Base-by-base conservation (phyloP, 2,888 invertebrate species). In the Polietes domitor region DNA sequence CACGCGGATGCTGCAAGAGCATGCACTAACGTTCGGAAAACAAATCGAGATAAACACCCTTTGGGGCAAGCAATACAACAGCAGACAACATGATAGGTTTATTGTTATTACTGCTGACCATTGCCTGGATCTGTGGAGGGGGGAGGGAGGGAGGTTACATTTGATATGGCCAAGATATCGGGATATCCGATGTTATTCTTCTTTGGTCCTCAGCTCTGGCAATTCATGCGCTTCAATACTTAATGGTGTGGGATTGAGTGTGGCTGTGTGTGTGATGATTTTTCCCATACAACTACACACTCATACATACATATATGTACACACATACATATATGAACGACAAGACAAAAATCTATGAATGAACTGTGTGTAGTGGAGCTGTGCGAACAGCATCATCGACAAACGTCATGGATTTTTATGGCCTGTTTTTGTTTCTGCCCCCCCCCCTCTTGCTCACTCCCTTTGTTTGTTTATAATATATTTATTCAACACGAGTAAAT, bases 401-500 rank as follows among this genome's bases (percentile, higher is more conserved):
- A n/a, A 68, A 68, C 68, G 68, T 68, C 68, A 68, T 43, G 19
- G 68, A 68, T 68, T 68, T 68, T 41, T 68, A 65, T 68, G 43
- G 43, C 68, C 24, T 24, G 15, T 15, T 41, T 43, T 41, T 28
- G 58, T 58, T 24, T 2, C 28, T 68, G 12, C 19, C 24, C 7
- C n/a, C n/a, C n/a, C n/a, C 17, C 19, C 32, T 65, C 2, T 24
- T 43, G 15, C 43, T 24, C 21, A 6, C 17, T 21, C 7, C 65
- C 28, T 65, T 41, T 68, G 68, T 68, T 68, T 6, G 28, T 74
- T 61, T 26, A 63, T 61, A 76, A 73, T 79, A 77, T 80, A 68
- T 76, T 72, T 76, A 32, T 15, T 43, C 10, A 61, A 76, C 0
- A 65, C 50, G 76, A 70, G 50, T 50, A 70, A 68, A 79, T 28